These are phyloP conservation scores for Benitochromis conjunctus DNA, from an alignment of 2,113 vertebrate genomes.

Conservation along the genomic window DNA sequence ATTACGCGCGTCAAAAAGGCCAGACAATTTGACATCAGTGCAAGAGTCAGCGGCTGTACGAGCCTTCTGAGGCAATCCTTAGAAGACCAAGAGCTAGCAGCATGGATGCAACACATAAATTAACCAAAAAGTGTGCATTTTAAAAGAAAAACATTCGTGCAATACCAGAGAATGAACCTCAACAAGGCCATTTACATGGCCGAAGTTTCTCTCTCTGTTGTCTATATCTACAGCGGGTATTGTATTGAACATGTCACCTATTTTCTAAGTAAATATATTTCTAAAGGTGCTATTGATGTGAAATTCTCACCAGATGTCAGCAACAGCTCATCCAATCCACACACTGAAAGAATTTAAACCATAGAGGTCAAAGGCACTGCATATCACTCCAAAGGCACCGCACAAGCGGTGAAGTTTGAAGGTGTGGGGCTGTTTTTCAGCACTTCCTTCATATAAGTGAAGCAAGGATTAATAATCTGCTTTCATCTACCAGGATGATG, in stretches of 20 bases:
- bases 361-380: rapidly evolving
- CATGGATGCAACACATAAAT: not conserved
- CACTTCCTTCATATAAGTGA: not conserved
- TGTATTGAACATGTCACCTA: not conserved
- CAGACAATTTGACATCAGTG: not conserved
- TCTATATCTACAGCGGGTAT: not conserved
- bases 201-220: not conserved
- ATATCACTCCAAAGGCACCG: not conserved
- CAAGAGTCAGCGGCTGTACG: not conserved
- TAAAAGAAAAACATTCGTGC: not conserved
- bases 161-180: rapidly evolving
- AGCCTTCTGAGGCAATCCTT: not conserved
- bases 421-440: not conserved
- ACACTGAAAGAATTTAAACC: not conserved
- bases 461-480: not conserved
- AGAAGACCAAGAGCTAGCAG: not conserved
- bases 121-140: not conserved
- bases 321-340: not conserved
- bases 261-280: not conserved
- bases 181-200: not conserved
- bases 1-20: not conserved
- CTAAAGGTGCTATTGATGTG: not conserved
- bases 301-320: not conserved
- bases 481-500: not conserved
- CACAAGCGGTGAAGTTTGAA: not conserved